Base-by-base conservation (phyloP, 2,888 invertebrate genomes). In the Zelleria hepariella region DNA sequence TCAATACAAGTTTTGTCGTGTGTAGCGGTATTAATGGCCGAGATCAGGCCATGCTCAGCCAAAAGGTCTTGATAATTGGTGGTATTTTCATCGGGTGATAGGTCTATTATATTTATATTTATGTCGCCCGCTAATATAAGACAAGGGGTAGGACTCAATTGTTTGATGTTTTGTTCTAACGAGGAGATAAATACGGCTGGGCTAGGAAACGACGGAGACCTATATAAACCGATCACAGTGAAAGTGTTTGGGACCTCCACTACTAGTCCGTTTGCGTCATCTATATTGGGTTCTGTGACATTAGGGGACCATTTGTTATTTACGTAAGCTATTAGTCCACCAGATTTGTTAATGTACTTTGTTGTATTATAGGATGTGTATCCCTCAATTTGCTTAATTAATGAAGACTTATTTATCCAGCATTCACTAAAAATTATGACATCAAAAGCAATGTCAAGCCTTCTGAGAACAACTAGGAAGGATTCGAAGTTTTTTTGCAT, bases 401-500 rank as follows among this genome's bases (percentile, higher is more conserved):
- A 15, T 2, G 60, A 27, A 27, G 20, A 21, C 2, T 62, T 48
- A 23, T 32, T 20, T 1, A 63, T 48, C 60, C 63, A 63, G 49
- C 64, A 64, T 15, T 65, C 65, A 0, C 18, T 32, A 5, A 32
- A 10, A 32, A 32, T 10, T 7, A 32, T 32, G 5, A 32, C 32
- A 10, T 32, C 32, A 32, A 32, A 32, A 7, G 32, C 5, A 32
- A 32, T 32, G 5, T 32, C 10, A 5, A 32, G 10, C 10, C 32
- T 32, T 32, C 6, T 10, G 3, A 62, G 24, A 2, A 57, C 57
- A 3, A 62, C 49, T 1, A 56, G 15, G 15, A 64, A 61, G 10
- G 27, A 5, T 18, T 64, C 58, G 25, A 64, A 65, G 24, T 66
- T 64, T 42, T 57, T 61, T 51, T 62, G 59, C 1, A 65, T 49